Conservation (phyloP, 2,113 vertebrate species). For the Syrmaticus mikado region DNA sequence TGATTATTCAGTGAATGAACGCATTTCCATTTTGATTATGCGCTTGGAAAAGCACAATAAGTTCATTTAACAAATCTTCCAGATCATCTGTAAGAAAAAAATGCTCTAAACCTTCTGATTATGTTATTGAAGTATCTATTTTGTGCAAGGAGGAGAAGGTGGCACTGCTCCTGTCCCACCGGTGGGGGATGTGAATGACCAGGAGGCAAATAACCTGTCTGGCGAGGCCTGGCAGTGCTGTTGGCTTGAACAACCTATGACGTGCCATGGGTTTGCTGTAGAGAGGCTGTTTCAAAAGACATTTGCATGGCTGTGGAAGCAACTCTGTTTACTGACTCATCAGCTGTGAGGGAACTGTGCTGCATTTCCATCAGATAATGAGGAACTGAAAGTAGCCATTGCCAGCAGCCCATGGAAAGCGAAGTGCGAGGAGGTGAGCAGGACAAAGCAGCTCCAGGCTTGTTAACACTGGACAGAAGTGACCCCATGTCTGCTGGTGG, state of each 20-base stretch:
- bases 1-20: not conserved
- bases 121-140: not conserved
- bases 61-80: not conserved
- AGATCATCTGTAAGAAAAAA: not conserved
- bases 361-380: not conserved
- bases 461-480: not conserved
- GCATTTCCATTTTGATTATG: not conserved
- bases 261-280: not conserved
- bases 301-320: not conserved
- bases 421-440: rapidly evolving
- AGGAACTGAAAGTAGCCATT: not conserved
- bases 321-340: not conserved
- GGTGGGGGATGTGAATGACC: not conserved
- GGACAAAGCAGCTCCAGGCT: not conserved
- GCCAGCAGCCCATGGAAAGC: not conserved
- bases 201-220: not conserved
- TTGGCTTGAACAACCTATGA: not conserved
- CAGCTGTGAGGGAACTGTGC: not conserved
- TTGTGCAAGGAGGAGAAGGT: not conserved
- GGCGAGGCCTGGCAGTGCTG: not conserved
- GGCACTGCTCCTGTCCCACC: not conserved
- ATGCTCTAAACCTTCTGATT: not conserved
- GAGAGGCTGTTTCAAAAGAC: not conserved
- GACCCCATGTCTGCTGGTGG: not conserved
- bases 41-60: not conserved